These are phyloP conservation scores for Cochlearius cochlearius DNA, from an alignment of 2,113 vertebrate genomes.

Conservation along the genomic window DNA sequence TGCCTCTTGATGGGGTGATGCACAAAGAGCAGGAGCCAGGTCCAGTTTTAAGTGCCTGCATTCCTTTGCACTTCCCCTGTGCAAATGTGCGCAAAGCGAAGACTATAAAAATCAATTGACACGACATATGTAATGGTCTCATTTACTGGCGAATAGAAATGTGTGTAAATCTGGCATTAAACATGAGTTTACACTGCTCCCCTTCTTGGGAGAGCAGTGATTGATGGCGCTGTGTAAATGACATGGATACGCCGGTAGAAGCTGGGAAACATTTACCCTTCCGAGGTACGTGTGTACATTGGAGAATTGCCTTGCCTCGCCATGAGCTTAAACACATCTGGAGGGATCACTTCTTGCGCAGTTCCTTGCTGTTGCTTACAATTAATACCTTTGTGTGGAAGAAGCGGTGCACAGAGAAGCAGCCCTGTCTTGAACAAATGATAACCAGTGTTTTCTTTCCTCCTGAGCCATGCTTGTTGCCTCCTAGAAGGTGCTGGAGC, in stretches of 20 bases:
- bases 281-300: slow-evolving; percentile 49
- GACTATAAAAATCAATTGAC: slow-evolving; percentile 53
- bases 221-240: slow-evolving; percentile 69
- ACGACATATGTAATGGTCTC: slow-evolving; percentile 56
- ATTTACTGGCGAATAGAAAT: slow-evolving; percentile 49
- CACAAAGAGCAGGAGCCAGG: not conserved
- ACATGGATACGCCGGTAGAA: slow-evolving; percentile 1
- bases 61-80: not conserved
- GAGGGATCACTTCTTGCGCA: not conserved
- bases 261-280: slow-evolving; percentile 67
- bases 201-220: slow-evolving; percentile 51
- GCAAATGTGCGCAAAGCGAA: not conserved
- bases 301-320: slow-evolving; percentile 45
- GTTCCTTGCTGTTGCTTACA: not conserved
- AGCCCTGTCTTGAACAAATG: not conserved
- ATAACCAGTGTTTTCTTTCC: not conserved
- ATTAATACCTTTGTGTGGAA: not conserved
- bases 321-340: not conserved
- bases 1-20: not conserved
- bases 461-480: not conserved
- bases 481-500: not conserved
- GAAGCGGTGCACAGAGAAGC: not conserved
- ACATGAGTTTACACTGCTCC: slow-evolving; percentile 51
- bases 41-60: not conserved
- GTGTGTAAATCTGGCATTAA: slow-evolving; percentile 65